A percentile compares a stretch with the other conserved stretches of the same genome.
phyloP scores from a whole-genome alignment of 23 tunicate genomes.

The Oikopleura vanhoeffeni region DNA sequence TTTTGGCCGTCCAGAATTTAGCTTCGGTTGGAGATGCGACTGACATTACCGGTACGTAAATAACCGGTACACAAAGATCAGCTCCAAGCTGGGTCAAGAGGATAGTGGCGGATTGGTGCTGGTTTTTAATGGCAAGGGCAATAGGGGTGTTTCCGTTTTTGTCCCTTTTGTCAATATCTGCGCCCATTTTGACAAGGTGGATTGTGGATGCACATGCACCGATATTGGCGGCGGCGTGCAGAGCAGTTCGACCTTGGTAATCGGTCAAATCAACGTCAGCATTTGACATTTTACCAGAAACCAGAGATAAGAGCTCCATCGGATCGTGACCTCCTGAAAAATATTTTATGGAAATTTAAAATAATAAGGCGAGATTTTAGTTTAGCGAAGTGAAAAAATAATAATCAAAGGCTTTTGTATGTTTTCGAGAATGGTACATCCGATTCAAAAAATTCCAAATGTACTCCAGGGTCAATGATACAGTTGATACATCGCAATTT shows the following conservation, averaged over 20 bases:
- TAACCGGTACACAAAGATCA: background rate
- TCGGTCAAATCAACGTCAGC: slow-evolving; percentile 54
- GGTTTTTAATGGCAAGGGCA: slow-evolving; percentile 54
- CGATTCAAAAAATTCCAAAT: no score
- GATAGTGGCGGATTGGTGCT: background rate
- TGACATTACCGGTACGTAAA: slow-evolving; percentile 1
- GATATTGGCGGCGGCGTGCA: slow-evolving; percentile 45
- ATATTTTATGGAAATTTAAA: background rate
- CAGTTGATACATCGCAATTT: background rate
- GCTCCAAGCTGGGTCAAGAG: background rate
- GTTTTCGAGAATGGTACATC: no score
- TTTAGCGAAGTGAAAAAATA: no score
- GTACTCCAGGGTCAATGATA: background rate
- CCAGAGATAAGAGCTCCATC: slow-evolving; percentile 63
- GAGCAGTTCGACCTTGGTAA: slow-evolving; percentile 44
- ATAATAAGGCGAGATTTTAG: background rate
- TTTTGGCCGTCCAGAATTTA: background rate
- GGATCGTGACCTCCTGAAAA: slow-evolving; percentile 39
- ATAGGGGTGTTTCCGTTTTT: slow-evolving; percentile 67
- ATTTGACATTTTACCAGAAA: slow-evolving; percentile 51
- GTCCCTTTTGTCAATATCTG: slow-evolving; percentile 62
- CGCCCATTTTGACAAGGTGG: slow-evolving; percentile 67
- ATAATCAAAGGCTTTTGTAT: no score
- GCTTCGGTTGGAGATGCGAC: background rate
- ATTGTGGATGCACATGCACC: slow-evolving; percentile 56